Conservation (phyloP, 1,140 invertebrate genomes). For the Scaptomyza montana region DNA sequence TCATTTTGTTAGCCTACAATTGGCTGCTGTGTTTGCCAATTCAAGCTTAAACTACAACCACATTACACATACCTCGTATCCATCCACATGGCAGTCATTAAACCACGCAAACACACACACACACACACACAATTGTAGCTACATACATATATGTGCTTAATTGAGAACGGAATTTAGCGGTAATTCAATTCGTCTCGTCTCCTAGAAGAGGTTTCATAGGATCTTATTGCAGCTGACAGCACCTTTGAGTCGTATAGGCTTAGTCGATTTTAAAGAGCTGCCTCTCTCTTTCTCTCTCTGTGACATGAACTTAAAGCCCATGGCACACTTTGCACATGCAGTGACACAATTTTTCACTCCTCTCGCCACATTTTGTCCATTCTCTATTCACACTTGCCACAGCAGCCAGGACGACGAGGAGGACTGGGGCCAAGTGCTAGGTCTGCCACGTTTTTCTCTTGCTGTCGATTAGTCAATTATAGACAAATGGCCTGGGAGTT, state of each 20-base stretch:
- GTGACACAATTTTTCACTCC: constrained; percentile 58
- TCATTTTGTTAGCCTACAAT: constrained; percentile 40
- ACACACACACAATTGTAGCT: constrained; percentile 20
- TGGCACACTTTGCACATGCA: constrained; percentile 17
- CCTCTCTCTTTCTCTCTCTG: too few species aligned
- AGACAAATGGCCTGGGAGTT: constrained; percentile 75
- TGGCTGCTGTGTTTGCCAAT: constrained; percentile 15
- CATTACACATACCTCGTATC: constrained; percentile 1
- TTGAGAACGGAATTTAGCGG: constrained; percentile 71
- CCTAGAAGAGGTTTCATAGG: background rate
- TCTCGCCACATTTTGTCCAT: constrained; percentile 2
- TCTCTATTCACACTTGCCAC: constrained; percentile 10
- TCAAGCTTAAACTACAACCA: constrained; percentile 4
- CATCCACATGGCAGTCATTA: constrained; percentile 1
- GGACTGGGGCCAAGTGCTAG: background rate
- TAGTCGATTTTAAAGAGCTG: constrained; percentile 30
- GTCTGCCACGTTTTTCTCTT: constrained; percentile 38
- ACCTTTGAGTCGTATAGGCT: constrained; percentile 6
- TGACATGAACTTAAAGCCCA: background rate
- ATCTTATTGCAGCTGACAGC: constrained; percentile 3
- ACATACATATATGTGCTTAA: constrained; percentile 67
- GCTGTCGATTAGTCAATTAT: constrained; percentile 78
- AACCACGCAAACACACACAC: background rate
- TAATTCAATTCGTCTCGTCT: constrained; percentile 67
- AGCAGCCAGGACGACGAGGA: constrained; percentile 1